These are phyloP conservation scores for Trissolcus basalis DNA, from an alignment of 1,140 invertebrate species.

Conservation along the genomic window DNA sequence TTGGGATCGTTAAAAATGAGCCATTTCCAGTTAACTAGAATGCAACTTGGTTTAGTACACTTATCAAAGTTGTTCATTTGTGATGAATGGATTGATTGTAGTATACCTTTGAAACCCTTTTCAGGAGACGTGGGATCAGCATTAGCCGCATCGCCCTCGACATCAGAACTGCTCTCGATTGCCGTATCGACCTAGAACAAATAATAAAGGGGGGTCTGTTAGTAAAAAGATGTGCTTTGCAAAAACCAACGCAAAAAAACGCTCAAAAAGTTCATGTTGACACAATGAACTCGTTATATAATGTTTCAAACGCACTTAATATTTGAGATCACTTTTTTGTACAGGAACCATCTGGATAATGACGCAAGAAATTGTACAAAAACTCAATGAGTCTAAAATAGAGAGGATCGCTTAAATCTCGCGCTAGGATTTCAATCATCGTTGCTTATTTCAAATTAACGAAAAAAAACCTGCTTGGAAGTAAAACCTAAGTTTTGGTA, in stretches of 20 bases:
- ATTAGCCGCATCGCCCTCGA: constrained; percentile 65
- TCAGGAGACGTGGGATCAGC: constrained; percentile 68
- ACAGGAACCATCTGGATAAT: constrained; percentile 52
- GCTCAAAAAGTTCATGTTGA: constrained; percentile 50
- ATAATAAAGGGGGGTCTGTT: constrained; percentile 46
- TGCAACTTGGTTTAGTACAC: too few relatives aligned
- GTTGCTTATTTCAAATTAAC: too few relatives aligned
- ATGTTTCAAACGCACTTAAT: constrained; percentile 46
- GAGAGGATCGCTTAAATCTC: constrained; percentile 24
- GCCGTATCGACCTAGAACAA: constrained; percentile 72
- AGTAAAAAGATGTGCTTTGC: constrained; percentile 25
- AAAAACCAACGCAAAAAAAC: constrained; percentile 37
- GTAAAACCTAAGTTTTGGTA: not conserved
- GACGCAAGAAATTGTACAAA: constrained; percentile 50
- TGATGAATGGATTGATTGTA: constrained; percentile 11
- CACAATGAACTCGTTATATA: constrained; percentile 55
- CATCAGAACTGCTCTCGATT: constrained; percentile 66
- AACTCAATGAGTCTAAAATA: constrained; percentile 42
- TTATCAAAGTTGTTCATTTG: constrained; percentile 4
- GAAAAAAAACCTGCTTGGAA: too few relatives aligned
- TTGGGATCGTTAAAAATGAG: too few relatives aligned
- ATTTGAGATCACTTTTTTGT: constrained; percentile 46
- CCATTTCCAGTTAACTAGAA: too few relatives aligned
- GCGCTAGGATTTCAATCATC: constrained; percentile 19
- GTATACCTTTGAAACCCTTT: constrained; percentile 73